Evolutionary conservation across 1,140 invertebrate species (phyloP).

Genomic region (Sarcophaga bullata): DNA sequence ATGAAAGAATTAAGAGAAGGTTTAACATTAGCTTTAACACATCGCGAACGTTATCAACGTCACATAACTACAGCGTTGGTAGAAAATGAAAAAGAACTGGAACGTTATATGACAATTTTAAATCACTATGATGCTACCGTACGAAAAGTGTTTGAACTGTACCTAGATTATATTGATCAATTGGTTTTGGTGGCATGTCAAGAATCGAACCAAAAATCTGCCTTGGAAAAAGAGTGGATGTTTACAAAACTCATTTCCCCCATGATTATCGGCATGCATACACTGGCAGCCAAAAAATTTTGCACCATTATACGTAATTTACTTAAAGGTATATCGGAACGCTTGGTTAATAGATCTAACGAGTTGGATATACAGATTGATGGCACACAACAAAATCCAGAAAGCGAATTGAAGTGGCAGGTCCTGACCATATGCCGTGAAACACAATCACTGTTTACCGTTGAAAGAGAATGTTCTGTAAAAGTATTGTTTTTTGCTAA

Average conservation of each 20-base stretch:
- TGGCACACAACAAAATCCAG: conserved; percentile 50
- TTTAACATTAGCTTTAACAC: conserved; percentile 79
- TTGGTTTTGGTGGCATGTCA: conserved; percentile 77
- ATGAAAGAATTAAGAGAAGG: conserved; percentile 90
- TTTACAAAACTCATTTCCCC: conserved; percentile 78
- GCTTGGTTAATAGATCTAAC: conserved; percentile 54
- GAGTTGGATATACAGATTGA: conserved; percentile 60
- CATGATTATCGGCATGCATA: conserved; percentile 76
- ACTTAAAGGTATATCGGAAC: conserved; percentile 55
- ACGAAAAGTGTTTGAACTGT: conserved; percentile 78
- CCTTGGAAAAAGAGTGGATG: conserved; percentile 84
- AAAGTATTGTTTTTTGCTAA: conserved; percentile 84
- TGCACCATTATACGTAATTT: conserved; percentile 68
- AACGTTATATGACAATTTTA: conserved; percentile 71
- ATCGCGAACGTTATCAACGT: conserved; percentile 78
- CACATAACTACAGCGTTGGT: conserved; percentile 76
- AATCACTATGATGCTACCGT: conserved; percentile 81
- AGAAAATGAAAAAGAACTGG: conserved; percentile 67
- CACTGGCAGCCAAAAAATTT: conserved; percentile 75
- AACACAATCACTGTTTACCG: conserved; percentile 81
- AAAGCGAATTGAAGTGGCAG: conserved; percentile 61
- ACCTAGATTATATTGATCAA: conserved; percentile 79
- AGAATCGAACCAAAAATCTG: conserved; percentile 77
- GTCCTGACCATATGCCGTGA: conserved; percentile 77
- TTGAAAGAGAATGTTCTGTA: conserved; percentile 80